These are phyloP conservation scores for Eugnorisma glareosa DNA, from an alignment of 2,888 invertebrate genomes.

Conservation along the genomic window DNA sequence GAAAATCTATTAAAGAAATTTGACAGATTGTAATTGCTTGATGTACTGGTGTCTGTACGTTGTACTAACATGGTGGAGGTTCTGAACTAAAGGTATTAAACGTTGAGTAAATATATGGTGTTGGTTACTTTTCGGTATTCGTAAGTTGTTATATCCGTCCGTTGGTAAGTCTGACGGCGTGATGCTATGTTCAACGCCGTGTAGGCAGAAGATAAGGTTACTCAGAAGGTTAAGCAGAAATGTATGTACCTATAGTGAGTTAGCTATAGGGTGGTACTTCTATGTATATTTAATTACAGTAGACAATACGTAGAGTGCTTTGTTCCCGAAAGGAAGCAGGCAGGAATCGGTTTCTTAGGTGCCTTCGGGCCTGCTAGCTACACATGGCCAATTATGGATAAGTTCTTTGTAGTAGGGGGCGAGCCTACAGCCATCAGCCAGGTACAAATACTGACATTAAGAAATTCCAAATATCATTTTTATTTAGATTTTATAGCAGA, in stretches of 20 bases:
- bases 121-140: neutral
- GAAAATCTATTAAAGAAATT: no score
- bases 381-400: neutral
- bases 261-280: neutral
- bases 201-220: neutral
- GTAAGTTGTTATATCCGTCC: neutral
- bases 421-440: neutral
- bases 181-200: neutral
- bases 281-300: no score
- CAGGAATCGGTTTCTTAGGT: no score
- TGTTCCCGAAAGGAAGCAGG: no score
- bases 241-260: neutral
- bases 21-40: no score
- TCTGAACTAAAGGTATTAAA: constrained; percentile 11
- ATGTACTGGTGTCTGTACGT: no score
- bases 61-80: neutral
- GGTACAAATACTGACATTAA: neutral
- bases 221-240: neutral
- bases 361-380: neutral
- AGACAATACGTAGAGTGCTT: no score
- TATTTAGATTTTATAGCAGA: neutral
- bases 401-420: neutral
- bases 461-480: neutral
- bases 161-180: neutral
- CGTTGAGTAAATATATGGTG: neutral